Percentiles rank a stretch among this genome's conserved stretches.
phyloP scores from a whole-genome alignment of 2,113 vertebrate genomes.

The Ursus arctos region DNA sequence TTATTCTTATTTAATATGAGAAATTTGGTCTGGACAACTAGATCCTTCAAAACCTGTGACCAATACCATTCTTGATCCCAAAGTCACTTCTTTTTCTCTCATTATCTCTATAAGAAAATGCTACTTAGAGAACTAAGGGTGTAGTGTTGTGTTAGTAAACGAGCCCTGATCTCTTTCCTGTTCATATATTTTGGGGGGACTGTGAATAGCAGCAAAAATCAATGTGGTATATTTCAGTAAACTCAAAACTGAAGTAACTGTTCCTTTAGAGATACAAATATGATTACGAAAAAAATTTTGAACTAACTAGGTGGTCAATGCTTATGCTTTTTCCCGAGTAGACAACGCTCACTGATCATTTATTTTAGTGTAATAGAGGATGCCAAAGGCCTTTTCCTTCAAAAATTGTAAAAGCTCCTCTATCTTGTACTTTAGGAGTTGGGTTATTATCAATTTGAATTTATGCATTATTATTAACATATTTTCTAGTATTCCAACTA shows the following conservation, averaged over 20 bases:
- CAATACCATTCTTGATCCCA: neutral
- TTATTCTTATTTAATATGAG: neutral
- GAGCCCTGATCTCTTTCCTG: neutral
- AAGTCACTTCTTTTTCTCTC: neutral
- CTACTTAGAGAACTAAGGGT: neutral
- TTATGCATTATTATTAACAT: neutral
- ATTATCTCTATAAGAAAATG: neutral
- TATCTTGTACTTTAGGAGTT: neutral
- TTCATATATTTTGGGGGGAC: neutral
- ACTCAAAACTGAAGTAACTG: neutral
- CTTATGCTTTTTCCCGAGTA: neutral
- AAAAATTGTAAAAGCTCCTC: neutral
- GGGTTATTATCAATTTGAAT: neutral
- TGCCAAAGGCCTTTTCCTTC: neutral
- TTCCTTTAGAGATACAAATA: neutral
- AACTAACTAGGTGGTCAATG: neutral
- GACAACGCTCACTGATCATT: neutral
- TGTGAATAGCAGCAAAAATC: neutral
- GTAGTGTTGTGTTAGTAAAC: neutral
- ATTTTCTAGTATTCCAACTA: neutral
- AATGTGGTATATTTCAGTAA: neutral
- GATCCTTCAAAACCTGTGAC: neutral
- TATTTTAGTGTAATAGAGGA: conserved; percentile 8
- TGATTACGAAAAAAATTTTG: neutral
- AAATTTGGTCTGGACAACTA: neutral